Evolutionary conservation across 1,140 invertebrate genomes (phyloP), one percentile per base, ranked within the genome.

Genomic region (Chironomus tepperi): DNA sequence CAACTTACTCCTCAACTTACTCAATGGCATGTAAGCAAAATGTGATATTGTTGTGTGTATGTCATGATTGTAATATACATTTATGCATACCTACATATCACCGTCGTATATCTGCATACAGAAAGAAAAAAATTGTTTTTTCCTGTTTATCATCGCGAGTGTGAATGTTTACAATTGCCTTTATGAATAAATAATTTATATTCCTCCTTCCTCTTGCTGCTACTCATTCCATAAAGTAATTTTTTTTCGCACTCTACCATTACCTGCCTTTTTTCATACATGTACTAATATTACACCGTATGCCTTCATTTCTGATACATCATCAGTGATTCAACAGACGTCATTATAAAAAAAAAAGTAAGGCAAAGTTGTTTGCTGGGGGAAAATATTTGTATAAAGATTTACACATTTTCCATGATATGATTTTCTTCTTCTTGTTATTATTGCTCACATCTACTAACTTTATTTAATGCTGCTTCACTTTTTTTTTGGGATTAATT

Each of bases 91-190:
- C 24, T 57, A 57, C 47, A 57, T 34, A 34, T 34, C 24, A 34
- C 24, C 5, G 24, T 34, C 24, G 24, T 34, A 34, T 34, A 34
- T 34, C 24, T 34, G 24, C 24, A 34, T 34, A 57, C 12, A 57
- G 47, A 57, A 57, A 3, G 15, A 15, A 57, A 57, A 57, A 57
- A 57, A 57, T 57, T 57, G 47, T 57, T 57, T 47, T 47, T 57
- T 57, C 47, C 12, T 57, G 47, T 57, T 57, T 57, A 57, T 57
- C 47, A 57, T 57, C 47, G 47, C 47, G 47, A 57, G 47, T 57
- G 47, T 57, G 47, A 57, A 57, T 57, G 47, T 57, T 57, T 57
- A 57, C 47, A 57, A 57, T 57, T 57, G 47, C 47, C 47, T 5
- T 57, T 57, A 57, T 57, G 47, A 57, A 57, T 57, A 57, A 57